Evolutionary conservation across 2,797 vertebrate genomes (phyloP), one percentile per base, ranked within the genome.

Genomic region (Halcyon leucocephala): DNA sequence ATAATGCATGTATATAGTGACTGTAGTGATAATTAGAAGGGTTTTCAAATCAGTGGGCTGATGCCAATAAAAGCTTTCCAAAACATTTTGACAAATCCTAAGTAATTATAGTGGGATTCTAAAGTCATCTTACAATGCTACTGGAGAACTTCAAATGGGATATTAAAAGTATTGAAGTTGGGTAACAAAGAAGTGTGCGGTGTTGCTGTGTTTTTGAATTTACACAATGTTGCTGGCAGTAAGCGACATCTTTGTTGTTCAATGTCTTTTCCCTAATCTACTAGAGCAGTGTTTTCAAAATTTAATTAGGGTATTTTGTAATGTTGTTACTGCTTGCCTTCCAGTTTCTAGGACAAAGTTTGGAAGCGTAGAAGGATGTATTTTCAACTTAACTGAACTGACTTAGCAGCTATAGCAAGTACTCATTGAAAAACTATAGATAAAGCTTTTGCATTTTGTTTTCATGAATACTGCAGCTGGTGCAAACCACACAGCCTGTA

Each of bases 171-270:
- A 73, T 19, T 52, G 33, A 79, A 88, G 9, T 9, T 76, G 57
- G 14, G 4, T 89, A 70, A 60, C 62, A 65, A 79, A 81, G 35
- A 31, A 49, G 11, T 57, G 29, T 66, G 49, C 83, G n/a, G 9
- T 81, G 72, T 86, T 85, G 72, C 51, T 64, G 6, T 71, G 49
- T 82, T 92, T 92, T 93, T 86, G 69, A 94, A 93, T 90, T 86
- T 62, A 55, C 54, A 83, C 24, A 42, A 0, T 48, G 28, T 62
- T 90, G 58, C 77, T 84, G 80, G 35, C 49, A 86, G 25, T 51
- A 83, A 77, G 61, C 69, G 58, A 60, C 62, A 79, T 82, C 51
- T 86, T 77, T 14, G 7, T 86, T 93, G 44, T 92, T 89, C 37
- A 4, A 0, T 44, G 62, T 94, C n/a, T 74, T 76, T 86, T 76